Evolutionary conservation across 2,888 invertebrate genomes (phyloP).

Genomic region (Odontocerum albicorne): DNA sequence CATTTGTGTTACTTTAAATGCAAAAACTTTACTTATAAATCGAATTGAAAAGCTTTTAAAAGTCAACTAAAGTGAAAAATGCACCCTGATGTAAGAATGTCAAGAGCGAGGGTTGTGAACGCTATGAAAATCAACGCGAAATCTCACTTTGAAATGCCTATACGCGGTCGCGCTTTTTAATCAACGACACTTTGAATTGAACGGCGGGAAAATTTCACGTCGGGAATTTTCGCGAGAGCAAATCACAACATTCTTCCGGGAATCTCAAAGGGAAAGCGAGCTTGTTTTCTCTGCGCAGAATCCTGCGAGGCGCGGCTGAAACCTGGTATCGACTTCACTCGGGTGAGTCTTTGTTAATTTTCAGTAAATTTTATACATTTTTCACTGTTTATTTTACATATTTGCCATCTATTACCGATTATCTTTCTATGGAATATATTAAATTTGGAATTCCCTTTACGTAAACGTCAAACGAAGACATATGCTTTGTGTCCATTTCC

Average conservation of each 20-base stretch:
- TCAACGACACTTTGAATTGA: not conserved
- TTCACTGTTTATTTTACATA: not conserved
- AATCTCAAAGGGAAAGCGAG: slow-evolving; percentile 1
- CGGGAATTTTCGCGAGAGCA: slow-evolving; percentile 8
- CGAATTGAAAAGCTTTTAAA: not conserved
- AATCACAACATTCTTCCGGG: not conserved
- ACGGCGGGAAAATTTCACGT: slow-evolving; percentile 5
- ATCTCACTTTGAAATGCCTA: slow-evolving; percentile 19
- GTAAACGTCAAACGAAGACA: not conserved
- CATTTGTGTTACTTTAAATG: not conserved
- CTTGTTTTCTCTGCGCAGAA: slow-evolving; percentile 15
- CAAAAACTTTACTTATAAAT: not conserved
- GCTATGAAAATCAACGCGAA: slow-evolving; percentile 4
- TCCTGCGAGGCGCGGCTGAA: slow-evolving; percentile 18
- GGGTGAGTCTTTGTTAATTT: slow-evolving; percentile 12
- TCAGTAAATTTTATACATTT: not conserved
- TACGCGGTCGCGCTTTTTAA: slow-evolving; percentile 5
- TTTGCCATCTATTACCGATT: not conserved
- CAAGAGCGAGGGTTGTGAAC: slow-evolving; percentile 1
- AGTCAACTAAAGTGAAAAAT: not conserved
- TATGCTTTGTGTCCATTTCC: not conserved
- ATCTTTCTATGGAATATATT: not conserved
- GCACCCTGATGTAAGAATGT: not conserved
- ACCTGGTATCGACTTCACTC: slow-evolving; percentile 14
- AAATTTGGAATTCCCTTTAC: not conserved